Conservation (phyloP, 2,888 invertebrate species). For the Agonopterix subpropinquella region DNA sequence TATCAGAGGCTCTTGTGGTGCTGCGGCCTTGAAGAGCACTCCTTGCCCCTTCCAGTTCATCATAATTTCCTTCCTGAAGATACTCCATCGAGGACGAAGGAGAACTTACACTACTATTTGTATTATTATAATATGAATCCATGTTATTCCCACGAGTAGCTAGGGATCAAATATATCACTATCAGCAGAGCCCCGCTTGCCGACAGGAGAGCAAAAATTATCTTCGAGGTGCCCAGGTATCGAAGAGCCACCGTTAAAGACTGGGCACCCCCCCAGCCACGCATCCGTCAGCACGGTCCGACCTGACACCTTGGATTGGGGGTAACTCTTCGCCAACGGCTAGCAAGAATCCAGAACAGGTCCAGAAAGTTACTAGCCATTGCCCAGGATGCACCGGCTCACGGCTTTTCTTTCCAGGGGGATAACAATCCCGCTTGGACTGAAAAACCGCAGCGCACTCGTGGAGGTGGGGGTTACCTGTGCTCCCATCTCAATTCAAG, state of each 20-base stretch:
- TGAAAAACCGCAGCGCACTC: no score
- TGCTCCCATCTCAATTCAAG: no score
- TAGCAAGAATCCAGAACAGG: neutral
- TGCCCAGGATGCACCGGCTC: neutral
- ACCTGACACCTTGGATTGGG: neutral
- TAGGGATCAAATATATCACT: neutral
- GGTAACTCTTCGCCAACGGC: neutral
- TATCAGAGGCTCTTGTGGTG: no score
- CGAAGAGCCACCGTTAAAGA: neutral
- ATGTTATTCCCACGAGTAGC: neutral
- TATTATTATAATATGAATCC: neutral
- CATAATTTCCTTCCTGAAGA: no score
- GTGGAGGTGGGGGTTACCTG: no score
- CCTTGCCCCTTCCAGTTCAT: no score
- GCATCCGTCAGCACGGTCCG: neutral
- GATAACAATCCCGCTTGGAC: no score
- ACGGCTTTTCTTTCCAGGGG: no score
- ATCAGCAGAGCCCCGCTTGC: neutral
- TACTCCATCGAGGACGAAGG: no score
- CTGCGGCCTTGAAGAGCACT: no score
- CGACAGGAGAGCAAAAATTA: neutral
- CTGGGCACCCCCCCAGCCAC: neutral
- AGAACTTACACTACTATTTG: neutral
- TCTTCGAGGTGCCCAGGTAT: neutral
- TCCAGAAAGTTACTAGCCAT: neutral